phyloP scores from a whole-genome alignment of 2,113 vertebrate genomes.

The Odocoileus virginianus region DNA sequence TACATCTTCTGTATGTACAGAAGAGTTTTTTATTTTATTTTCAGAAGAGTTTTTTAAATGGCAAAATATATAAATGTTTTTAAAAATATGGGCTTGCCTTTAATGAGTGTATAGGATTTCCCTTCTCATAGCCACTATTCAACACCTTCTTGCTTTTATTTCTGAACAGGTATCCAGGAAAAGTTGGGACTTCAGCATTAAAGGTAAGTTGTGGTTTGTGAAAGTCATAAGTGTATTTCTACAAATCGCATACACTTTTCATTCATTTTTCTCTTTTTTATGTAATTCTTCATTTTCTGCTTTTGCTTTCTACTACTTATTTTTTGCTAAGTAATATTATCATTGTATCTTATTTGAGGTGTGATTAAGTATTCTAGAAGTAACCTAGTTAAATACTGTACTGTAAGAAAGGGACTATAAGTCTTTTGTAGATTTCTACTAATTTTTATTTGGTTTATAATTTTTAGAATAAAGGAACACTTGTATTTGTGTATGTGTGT shows the following conservation, averaged over 20 bases:
- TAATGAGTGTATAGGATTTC: not conserved
- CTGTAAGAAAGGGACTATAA: not conserved
- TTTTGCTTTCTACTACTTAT: not conserved
- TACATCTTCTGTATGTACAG: not conserved
- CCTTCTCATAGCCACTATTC: conserved; percentile 25
- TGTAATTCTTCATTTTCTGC: not conserved
- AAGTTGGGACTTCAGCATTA: conserved; percentile 82
- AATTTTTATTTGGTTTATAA: conserved; percentile 43
- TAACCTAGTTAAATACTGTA: not conserved
- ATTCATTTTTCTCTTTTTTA: conserved; percentile 8
- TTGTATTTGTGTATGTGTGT: not conserved
- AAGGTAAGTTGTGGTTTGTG: conserved; percentile 84
- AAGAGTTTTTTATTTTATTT: not conserved
- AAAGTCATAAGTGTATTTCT: not conserved
- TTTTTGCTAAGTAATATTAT: conserved; percentile 40
- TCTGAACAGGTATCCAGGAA: conserved; percentile 86
- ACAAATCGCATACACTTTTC: not conserved
- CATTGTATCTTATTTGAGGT: not conserved
- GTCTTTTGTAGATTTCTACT: conserved; percentile 37
- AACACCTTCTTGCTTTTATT: conserved; percentile 68
- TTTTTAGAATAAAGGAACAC: conserved; percentile 26
- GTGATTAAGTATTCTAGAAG: conserved; percentile 26
- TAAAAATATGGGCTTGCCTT: not conserved
- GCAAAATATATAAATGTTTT: not conserved
- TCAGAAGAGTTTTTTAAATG: not conserved